A percentile compares a stretch with the other conserved stretches of the same genome.
These are phyloP conservation scores for Neotoma lepida DNA, from an alignment of 2,113 vertebrate genomes.

Conservation along the genomic window DNA sequence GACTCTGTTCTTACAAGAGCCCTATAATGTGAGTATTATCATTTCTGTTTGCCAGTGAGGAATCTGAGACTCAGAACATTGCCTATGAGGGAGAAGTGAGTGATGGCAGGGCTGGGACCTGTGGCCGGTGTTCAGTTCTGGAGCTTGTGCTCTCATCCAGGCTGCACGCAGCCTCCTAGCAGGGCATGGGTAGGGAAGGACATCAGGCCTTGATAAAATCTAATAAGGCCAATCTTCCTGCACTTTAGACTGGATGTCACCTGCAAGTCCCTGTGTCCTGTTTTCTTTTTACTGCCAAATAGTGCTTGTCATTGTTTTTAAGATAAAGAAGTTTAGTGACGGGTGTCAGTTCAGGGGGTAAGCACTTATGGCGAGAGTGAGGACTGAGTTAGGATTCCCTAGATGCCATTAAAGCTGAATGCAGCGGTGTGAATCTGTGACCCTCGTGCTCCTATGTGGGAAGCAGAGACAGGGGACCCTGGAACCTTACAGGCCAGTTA, in stretches of 20 bases:
- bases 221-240: not conserved
- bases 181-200: not conserved
- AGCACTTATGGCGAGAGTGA: not conserved
- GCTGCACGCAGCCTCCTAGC: not conserved
- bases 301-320: not conserved
- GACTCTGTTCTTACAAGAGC: not conserved
- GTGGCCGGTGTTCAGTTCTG: not conserved
- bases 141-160: not conserved
- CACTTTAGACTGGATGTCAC: not conserved
- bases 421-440: not conserved
- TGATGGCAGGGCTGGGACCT: not conserved
- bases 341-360: not conserved
- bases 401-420: not conserved
- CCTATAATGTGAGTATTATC: not conserved
- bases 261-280: not conserved
- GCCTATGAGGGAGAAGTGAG: not conserved
- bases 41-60: conserved; percentile 1
- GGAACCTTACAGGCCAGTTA: not conserved
- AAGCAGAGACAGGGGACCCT: not conserved
- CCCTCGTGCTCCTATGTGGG: not conserved
- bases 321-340: not conserved
- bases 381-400: not conserved
- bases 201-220: not conserved
- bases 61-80: conserved; percentile 2
- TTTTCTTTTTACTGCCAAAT: not conserved